Conservation (phyloP, 2,888 invertebrate species). For the Ditula angustiorana region DNA sequence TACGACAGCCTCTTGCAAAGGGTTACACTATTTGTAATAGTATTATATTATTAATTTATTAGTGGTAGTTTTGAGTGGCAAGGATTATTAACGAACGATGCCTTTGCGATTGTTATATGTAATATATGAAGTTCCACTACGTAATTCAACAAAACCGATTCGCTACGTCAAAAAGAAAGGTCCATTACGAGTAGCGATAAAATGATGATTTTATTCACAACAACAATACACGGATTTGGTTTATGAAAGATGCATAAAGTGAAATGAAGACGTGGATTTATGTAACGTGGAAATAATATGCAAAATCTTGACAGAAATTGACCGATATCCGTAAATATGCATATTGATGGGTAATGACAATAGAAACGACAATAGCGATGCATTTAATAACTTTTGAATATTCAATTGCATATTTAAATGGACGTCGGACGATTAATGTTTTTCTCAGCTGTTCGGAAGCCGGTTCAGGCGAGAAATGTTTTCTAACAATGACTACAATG, state of each 20-base stretch:
- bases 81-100: neutral
- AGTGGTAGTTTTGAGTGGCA: no score
- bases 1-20: no score
- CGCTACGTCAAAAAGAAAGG: slow-evolving; percentile 12
- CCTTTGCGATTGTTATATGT: neutral
- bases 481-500: slow-evolving; percentile 59
- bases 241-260: slow-evolving; percentile 24
- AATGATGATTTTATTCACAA: slow-evolving; percentile 6
- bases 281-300: slow-evolving; percentile 19
- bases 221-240: slow-evolving; percentile 22
- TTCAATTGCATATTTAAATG: slow-evolving; percentile 39
- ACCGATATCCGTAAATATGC: slow-evolving; percentile 26
- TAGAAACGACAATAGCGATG: slow-evolving; percentile 15
- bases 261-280: slow-evolving; percentile 14
- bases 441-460: neutral
- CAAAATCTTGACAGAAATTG: slow-evolving; percentile 25
- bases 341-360: slow-evolving; percentile 30
- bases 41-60: no score
- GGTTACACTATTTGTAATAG: no score
- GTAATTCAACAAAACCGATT: slow-evolving; percentile 20
- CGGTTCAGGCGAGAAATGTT: slow-evolving; percentile 50
- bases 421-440: slow-evolving; percentile 28
- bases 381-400: slow-evolving; percentile 47
- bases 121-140: slow-evolving; percentile 19
- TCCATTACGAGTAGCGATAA: slow-evolving; percentile 12